Evolutionary conservation across 2,113 vertebrate species (phyloP).

Genomic region (Pogonocichla stellata): DNA sequence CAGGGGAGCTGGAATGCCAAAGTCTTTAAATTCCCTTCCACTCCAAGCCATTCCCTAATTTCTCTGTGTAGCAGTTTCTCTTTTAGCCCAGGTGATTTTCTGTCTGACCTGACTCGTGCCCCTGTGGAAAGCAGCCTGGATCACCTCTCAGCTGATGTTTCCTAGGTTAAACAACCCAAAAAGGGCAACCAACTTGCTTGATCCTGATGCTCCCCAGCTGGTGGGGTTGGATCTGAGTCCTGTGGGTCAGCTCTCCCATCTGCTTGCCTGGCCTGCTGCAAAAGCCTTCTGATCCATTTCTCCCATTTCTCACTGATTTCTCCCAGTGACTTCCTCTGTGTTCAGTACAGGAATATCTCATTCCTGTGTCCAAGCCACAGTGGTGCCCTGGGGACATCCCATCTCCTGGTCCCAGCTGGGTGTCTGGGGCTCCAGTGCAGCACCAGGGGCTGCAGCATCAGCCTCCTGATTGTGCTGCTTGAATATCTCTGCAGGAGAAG

Average conservation of each 20-base stretch:
- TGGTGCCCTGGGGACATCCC: background rate
- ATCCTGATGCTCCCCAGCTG: background rate
- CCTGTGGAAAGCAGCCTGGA: background rate
- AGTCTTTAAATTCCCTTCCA: background rate
- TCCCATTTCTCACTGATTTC: too few relatives aligned
- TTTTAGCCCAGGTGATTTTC: background rate
- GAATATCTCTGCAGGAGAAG: background rate
- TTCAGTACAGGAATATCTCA: background rate
- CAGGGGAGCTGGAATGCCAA: background rate
- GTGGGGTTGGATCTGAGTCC: fast-evolving
- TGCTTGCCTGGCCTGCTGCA: background rate
- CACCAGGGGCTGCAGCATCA: background rate
- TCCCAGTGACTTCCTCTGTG: background rate
- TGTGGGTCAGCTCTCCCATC: background rate
- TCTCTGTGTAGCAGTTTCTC: background rate
- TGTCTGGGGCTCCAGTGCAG: background rate
- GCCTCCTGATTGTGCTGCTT: background rate
- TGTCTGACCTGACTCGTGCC: background rate
- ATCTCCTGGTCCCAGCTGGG: background rate
- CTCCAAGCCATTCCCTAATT: background rate
- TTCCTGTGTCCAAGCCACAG: background rate
- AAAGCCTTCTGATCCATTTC: background rate
- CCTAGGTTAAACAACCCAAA: background rate
- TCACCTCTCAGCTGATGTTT: background rate
- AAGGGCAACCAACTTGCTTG: fast-evolving